Percentiles rank a stretch among this genome's conserved stretches.
Conservation (phyloP, 2,113 vertebrate species). For the Vimba vimba region DNA sequence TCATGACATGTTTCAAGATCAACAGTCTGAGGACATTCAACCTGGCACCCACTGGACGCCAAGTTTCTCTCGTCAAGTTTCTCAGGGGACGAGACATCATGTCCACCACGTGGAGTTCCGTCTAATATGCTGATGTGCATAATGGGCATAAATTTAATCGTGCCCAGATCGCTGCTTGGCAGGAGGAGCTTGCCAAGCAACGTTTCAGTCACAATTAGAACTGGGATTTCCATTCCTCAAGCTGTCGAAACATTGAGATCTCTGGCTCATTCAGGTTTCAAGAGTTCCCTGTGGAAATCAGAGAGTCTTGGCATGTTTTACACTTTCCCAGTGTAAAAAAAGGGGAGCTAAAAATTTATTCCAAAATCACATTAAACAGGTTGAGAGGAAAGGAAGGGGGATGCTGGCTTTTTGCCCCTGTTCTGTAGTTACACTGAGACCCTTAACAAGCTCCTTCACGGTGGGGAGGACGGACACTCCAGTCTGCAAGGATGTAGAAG, state of each 20-base stretch:
- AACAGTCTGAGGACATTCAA: slow-evolving; percentile 40
- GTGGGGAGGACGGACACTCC: slow-evolving; percentile 24
- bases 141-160: slow-evolving; percentile 40
- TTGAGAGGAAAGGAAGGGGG: slow-evolving; percentile 36
- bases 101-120: slow-evolving; percentile 10
- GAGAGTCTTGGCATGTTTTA: slow-evolving; percentile 47
- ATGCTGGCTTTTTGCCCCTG: slow-evolving; percentile 34
- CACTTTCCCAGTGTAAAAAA: slow-evolving; percentile 31
- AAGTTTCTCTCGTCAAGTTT: neutral
- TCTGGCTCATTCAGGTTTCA: slow-evolving; percentile 43
- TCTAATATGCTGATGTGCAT: slow-evolving; percentile 32
- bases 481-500: slow-evolving; percentile 42
- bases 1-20: slow-evolving; percentile 43
- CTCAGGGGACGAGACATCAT: slow-evolving; percentile 17
- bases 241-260: slow-evolving; percentile 51
- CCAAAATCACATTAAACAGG: slow-evolving; percentile 54
- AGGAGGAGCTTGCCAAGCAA: slow-evolving; percentile 49
- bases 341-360: slow-evolving; percentile 39
- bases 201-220: slow-evolving; percentile 59
- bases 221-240: slow-evolving; percentile 46
- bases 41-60: slow-evolving; percentile 10
- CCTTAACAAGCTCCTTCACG: slow-evolving; percentile 53
- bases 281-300: slow-evolving; percentile 55
- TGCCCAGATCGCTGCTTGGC: slow-evolving; percentile 46
- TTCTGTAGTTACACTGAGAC: slow-evolving; percentile 48